Evolutionary conservation across 2,888 invertebrate genomes (phyloP).

Genomic region (Lydus trimaculatus): DNA sequence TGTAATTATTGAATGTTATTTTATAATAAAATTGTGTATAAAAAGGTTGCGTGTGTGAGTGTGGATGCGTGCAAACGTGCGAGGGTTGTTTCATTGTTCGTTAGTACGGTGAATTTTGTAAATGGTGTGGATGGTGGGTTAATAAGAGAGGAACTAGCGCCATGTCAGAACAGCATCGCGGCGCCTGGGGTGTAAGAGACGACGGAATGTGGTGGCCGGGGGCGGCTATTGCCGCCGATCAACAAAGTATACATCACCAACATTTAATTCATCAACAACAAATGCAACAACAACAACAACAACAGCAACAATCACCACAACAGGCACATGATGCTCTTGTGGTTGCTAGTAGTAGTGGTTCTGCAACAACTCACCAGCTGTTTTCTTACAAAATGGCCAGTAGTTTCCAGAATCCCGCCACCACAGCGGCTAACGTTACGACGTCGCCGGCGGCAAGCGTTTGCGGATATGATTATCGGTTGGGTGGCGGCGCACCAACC

Average conservation of each 20-base stretch:
- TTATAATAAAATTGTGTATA: conserved; percentile 15
- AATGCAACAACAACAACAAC: conserved; percentile 55
- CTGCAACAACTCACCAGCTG: conserved; percentile 70
- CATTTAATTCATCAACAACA: conserved; percentile 53
- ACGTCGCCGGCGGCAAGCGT: conserved; percentile 65
- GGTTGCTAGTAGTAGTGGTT: conserved; percentile 65
- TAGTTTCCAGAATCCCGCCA: conserved; percentile 77
- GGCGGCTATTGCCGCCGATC: conserved; percentile 63
- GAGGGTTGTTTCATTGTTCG: conserved; percentile 19
- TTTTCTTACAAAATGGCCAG: conserved; percentile 88
- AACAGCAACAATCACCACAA: conserved; percentile 55
- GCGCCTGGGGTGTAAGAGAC: conserved; percentile 71
- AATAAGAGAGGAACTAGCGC: conserved; percentile 27
- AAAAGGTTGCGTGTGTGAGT: conserved; percentile 10
- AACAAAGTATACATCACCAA: conserved; percentile 50
- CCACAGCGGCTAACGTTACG: conserved; percentile 71
- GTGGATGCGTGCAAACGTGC: conserved; percentile 24
- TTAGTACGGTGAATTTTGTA: conserved; percentile 12
- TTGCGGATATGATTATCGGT: conserved; percentile 76
- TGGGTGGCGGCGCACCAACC: conserved; percentile 56
- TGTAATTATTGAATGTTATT: conserved; percentile 13
- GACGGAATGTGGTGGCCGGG: conserved; percentile 70
- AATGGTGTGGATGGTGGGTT: conserved; percentile 22
- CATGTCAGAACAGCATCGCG: conserved; percentile 72
- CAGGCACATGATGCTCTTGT: conserved; percentile 60